Conservation (phyloP, 37 sponge, comb jelly and placozoan genomes). For the Tethya wilhelma region DNA sequence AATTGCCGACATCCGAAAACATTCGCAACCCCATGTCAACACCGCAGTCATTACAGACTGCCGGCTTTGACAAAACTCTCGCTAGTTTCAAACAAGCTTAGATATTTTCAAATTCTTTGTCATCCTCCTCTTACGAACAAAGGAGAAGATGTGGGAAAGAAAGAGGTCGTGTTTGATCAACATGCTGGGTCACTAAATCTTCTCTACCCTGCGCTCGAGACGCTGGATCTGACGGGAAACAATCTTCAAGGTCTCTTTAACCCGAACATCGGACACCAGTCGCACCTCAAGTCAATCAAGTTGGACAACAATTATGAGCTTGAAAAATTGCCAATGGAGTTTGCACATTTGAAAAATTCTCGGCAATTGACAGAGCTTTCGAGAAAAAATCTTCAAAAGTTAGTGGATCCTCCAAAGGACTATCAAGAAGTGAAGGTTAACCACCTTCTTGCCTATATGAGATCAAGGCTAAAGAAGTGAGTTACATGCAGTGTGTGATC, state of each 20-base stretch:
- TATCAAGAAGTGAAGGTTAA: constrained; percentile 39
- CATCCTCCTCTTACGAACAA: constrained; percentile 8
- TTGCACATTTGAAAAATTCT: constrained; percentile 68
- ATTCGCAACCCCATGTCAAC: constrained; percentile 36
- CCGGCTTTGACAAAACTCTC: constrained; percentile 32
- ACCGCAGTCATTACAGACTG: constrained; percentile 52
- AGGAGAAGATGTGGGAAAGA: neutral
- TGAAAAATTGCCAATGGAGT: constrained; percentile 65
- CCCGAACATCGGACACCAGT: constrained; percentile 63
- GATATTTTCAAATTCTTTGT: constrained; percentile 42
- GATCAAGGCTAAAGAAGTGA: constrained; percentile 78
- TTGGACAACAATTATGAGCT: constrained; percentile 50
- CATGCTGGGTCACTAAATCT: constrained; percentile 36
- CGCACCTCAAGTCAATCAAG: constrained; percentile 63
- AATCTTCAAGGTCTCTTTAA: constrained; percentile 58
- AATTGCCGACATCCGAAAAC: constrained; percentile 23
- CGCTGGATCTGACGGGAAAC: constrained; percentile 65
- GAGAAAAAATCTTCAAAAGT: constrained; percentile 37
- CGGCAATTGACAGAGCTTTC: constrained; percentile 41
- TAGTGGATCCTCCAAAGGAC: constrained; percentile 72
- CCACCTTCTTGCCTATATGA: constrained; percentile 76
- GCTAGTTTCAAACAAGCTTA: constrained; percentile 51
- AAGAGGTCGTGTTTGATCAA: neutral
- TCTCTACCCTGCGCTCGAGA: constrained; percentile 71
- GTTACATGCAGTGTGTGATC: constrained; percentile 23